Conservation (phyloP, 2,797 vertebrate species). For the Sylvilagus floridanus region DNA sequence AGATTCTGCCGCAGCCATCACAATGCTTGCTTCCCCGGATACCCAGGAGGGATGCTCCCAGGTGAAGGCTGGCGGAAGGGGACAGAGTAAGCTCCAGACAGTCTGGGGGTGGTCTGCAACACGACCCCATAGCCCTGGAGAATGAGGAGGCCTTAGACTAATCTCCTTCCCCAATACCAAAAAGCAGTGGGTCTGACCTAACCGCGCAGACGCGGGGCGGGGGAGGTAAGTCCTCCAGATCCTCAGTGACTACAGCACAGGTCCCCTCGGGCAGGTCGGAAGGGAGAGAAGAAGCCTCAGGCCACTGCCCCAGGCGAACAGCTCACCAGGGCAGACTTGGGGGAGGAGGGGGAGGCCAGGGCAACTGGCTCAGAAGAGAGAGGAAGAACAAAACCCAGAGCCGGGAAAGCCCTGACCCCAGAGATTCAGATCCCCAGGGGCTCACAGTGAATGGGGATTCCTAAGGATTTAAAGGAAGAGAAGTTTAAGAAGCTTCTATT, state of each 20-base stretch:
- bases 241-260: background rate
- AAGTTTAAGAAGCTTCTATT: constrained; percentile 78
- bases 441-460: constrained; percentile 81
- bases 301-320: constrained; percentile 5
- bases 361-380: constrained; percentile 10
- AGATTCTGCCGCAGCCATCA: constrained; percentile 68
- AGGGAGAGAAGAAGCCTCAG: constrained; percentile 1
- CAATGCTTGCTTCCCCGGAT: constrained; percentile 61
- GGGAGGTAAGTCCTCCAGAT: background rate
- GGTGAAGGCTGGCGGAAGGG: background rate
- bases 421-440: constrained; percentile 77
- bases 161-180: background rate
- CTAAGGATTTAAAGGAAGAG: constrained; percentile 78
- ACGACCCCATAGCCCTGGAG: background rate
- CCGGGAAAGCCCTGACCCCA: constrained; percentile 79
- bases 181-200: constrained; percentile 25
- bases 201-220: background rate
- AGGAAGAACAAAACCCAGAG: constrained; percentile 76
- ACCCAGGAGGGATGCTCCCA: constrained; percentile 46
- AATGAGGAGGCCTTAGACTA: background rate
- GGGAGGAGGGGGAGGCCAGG: constrained; percentile 58
- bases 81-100: background rate
- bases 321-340: constrained; percentile 50
- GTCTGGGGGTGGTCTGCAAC: background rate
- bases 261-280: background rate